These are phyloP conservation scores for Conus canariensis DNA, from an alignment of 2,888 invertebrate species.

Conservation along the genomic window DNA sequence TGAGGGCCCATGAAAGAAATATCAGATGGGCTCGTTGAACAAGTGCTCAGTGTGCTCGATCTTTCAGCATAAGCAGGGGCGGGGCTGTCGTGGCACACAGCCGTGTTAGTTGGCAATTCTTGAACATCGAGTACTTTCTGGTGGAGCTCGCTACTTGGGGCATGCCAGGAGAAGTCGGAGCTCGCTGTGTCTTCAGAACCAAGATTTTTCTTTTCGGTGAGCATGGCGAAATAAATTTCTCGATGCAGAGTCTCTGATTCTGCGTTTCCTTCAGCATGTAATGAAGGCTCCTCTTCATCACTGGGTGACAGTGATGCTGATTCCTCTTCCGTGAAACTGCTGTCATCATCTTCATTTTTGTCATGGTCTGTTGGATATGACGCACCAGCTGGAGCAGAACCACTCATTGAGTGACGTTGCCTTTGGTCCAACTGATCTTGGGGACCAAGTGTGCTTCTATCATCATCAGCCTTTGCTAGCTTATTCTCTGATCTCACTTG, in stretches of 20 bases:
- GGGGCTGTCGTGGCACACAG: background rate
- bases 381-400: background rate
- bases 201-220: background rate
- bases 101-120: background rate
- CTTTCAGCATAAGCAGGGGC: conserved; percentile 9
- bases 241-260: background rate
- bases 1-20: background rate
- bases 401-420: background rate
- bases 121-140: background rate
- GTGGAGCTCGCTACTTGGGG: background rate
- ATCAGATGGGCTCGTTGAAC: background rate
- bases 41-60: background rate
- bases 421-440: too few relatives aligned
- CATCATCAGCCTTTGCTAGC: too few relatives aligned
- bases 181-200: background rate
- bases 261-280: background rate
- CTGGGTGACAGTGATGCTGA: background rate
- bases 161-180: background rate
- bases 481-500: too few relatives aligned
- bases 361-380: background rate
- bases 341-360: background rate
- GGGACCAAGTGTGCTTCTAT: too few relatives aligned
- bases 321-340: conserved; percentile 22
- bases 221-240: background rate
- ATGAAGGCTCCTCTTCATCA: background rate